Evolutionary conservation across 1,140 invertebrate genomes (phyloP).

Genomic region (Wasmannia auropunctata): DNA sequence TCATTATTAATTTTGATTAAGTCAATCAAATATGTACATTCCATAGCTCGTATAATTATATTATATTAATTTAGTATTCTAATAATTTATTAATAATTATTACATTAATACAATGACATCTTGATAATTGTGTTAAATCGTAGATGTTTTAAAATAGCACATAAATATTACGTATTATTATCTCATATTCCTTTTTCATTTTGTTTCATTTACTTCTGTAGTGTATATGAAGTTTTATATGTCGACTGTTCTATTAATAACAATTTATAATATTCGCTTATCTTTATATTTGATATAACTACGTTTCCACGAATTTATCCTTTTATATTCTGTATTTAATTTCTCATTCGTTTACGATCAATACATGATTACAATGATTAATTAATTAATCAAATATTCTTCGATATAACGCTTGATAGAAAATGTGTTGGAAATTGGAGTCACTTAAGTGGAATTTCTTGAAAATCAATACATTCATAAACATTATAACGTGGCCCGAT

Average conservation of each 20-base stretch:
- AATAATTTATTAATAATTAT: not conserved
- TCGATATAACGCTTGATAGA: not conserved
- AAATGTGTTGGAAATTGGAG: not conserved
- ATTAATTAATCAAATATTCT: not conserved
- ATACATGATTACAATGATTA: not conserved
- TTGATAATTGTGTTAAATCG: not conserved
- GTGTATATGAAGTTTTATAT: not conserved
- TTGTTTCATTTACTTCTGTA: not conserved
- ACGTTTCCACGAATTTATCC: not conserved
- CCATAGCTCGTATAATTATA: not conserved
- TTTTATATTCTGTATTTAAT: not conserved
- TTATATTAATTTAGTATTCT: not conserved
- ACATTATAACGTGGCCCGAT: not conserved
- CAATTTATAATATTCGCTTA: not conserved
- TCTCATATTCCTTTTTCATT: not conserved
- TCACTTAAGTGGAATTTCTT: not conserved
- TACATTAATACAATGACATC: not conserved
- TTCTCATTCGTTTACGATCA: not conserved
- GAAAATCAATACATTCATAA: not conserved
- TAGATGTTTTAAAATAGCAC: not conserved
- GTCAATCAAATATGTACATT: not conserved
- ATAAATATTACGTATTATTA: not conserved
- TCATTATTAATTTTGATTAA: constrained; percentile 29
- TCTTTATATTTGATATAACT: not conserved
- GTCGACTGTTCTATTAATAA: not conserved